Percentiles rank a stretch among this genome's conserved stretches.
phyloP scores from a whole-genome alignment of 92 coral and sea anemone species.

The Micromussa lordhowensis region DNA sequence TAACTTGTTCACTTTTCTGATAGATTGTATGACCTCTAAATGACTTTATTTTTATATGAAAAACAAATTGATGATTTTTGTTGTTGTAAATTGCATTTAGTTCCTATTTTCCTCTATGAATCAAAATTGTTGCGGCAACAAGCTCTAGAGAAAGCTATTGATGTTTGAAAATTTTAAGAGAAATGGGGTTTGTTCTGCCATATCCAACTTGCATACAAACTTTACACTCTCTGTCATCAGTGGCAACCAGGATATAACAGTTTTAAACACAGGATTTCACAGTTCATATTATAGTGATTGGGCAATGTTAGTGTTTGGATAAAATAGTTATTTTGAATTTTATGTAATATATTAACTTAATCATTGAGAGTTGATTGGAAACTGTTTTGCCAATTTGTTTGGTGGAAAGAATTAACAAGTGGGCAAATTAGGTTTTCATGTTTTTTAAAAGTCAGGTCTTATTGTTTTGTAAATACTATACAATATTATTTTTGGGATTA shows the following conservation, averaged over 20 bases:
- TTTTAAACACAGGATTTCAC: neutral
- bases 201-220: neutral
- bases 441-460: neutral
- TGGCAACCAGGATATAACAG: neutral
- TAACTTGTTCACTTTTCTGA: neutral
- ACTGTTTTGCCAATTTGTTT: neutral
- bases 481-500: neutral
- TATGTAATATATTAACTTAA: constrained; percentile 11
- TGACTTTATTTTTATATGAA: constrained; percentile 44
- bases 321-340: neutral
- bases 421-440: neutral
- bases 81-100: neutral
- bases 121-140: neutral
- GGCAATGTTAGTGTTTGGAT: neutral
- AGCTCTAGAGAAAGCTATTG: neutral
- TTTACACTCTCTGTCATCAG: neutral
- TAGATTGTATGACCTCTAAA: constrained; percentile 14
- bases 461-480: neutral
- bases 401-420: neutral
- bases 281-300: neutral
- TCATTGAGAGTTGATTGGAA: neutral
- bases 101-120: neutral
- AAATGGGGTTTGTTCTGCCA: neutral
- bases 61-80: neutral
- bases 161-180: neutral